Evolutionary conservation across 2,797 vertebrate species (phyloP).

Genomic region (Schizopygopsis pylzovi): DNA sequence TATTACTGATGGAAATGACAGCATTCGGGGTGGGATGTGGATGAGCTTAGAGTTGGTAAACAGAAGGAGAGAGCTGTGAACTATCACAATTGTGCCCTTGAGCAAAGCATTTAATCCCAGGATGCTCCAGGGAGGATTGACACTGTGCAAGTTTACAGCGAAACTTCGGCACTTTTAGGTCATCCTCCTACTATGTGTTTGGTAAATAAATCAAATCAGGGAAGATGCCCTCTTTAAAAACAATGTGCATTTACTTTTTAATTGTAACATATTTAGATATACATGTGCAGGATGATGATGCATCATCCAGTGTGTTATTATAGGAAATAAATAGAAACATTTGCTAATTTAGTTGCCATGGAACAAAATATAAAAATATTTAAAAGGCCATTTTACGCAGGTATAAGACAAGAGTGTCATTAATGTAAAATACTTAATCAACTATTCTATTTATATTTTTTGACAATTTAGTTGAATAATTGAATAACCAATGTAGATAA

Average conservation of each 20-base stretch:
- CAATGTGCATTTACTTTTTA: neutral
- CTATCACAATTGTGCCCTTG: neutral
- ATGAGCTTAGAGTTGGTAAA: constrained; percentile 7
- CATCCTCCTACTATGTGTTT: neutral
- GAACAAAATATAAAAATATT: too few species aligned
- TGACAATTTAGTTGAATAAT: too few species aligned
- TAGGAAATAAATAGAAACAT: too few species aligned
- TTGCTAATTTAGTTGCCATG: too few species aligned
- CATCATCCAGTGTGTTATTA: too few species aligned
- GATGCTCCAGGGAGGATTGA: neutral
- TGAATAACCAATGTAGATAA: too few species aligned
- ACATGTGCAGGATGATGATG: too few species aligned
- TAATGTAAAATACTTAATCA: too few species aligned
- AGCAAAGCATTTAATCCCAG: neutral
- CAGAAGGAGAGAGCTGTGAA: neutral
- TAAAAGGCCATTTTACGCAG: too few species aligned
- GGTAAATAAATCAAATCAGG: neutral
- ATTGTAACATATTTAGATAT: neutral
- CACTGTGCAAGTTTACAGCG: neutral
- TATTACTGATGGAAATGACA: constrained; percentile 2
- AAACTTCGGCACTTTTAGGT: neutral
- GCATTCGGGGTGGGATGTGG: neutral
- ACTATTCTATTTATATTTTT: too few species aligned
- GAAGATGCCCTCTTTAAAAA: neutral
- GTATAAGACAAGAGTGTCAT: too few species aligned